These are phyloP conservation scores for Cochlearius cochlearius DNA, from an alignment of 2,113 vertebrate genomes.

Conservation along the genomic window DNA sequence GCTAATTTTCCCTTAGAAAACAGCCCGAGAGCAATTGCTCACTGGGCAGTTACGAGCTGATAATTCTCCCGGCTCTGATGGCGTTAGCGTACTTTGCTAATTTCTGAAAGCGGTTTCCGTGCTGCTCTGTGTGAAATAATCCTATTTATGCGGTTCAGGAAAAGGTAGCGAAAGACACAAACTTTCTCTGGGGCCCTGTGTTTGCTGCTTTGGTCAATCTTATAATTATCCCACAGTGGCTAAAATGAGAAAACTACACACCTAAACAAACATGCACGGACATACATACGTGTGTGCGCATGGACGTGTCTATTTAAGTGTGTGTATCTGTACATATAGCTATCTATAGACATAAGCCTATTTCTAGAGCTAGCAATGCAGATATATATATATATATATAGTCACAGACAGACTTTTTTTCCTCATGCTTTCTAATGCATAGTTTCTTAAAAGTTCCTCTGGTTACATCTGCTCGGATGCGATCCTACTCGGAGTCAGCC, in stretches of 20 bases:
- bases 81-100: background rate
- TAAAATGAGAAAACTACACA: background rate
- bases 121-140: background rate
- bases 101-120: background rate
- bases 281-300: background rate
- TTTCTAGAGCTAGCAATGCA: background rate
- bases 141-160: background rate
- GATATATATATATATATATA: background rate
- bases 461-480: background rate
- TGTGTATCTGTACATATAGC: background rate
- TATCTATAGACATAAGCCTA: background rate
- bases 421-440: background rate
- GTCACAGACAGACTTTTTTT: background rate
- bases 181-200: background rate
- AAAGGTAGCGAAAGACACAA: background rate
- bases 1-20: background rate
- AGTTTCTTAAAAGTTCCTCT: background rate
- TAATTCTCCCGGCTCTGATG: background rate
- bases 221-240: background rate
- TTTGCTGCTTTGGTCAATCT: background rate
- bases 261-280: background rate
- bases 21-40: background rate
- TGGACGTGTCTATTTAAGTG: background rate
- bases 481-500: background rate
- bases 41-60: background rate